Evolutionary conservation across 2,113 vertebrate genomes (phyloP).

Genomic region (Talpa occidentalis): DNA sequence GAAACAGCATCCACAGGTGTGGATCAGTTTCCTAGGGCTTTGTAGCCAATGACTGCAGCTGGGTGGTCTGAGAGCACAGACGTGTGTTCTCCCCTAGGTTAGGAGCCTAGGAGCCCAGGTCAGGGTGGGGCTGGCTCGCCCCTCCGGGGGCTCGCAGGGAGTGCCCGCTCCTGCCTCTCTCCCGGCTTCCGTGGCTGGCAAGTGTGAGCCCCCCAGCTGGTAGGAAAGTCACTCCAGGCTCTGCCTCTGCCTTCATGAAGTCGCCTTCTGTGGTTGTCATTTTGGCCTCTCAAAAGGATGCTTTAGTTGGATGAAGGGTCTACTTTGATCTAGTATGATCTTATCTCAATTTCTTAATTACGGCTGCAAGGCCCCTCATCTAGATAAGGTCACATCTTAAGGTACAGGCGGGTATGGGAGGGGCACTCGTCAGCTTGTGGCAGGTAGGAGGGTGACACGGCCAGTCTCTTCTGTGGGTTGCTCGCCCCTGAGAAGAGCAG

Average conservation of each 20-base stretch:
- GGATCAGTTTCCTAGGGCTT: background rate
- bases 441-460: background rate
- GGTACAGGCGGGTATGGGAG: background rate
- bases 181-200: too few relatives aligned
- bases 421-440: accelerated
- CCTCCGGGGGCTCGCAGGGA: too few relatives aligned
- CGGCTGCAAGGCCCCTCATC: background rate
- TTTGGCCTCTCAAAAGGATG: background rate
- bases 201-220: too few relatives aligned
- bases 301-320: background rate
- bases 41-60: accelerated
- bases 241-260: too few relatives aligned
- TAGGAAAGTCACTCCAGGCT: too few relatives aligned
- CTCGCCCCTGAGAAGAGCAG: background rate
- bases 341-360: too few relatives aligned
- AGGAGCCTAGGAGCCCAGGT: background rate
- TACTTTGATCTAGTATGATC: background rate
- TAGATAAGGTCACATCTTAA: background rate
- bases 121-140: too few relatives aligned
- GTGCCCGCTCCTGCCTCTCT: too few relatives aligned
- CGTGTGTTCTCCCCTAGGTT: accelerated
- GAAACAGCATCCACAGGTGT: background rate
- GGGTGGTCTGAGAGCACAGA: too few relatives aligned
- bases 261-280: too few relatives aligned
- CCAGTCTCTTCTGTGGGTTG: accelerated